These are phyloP conservation scores for Pseudomyrmex concolor DNA, from an alignment of 1,140 invertebrate genomes.

Conservation along the genomic window DNA sequence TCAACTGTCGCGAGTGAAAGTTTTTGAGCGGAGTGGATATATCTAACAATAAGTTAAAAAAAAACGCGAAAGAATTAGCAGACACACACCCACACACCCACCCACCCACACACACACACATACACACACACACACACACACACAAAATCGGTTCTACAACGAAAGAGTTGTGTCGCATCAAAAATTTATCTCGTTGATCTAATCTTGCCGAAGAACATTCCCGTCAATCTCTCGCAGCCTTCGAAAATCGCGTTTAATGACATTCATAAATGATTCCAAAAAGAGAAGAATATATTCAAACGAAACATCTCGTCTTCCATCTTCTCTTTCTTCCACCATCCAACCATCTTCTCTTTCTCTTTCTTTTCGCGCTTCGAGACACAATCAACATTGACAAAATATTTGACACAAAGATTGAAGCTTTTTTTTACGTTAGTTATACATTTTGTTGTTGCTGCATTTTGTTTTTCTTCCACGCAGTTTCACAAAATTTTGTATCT, in stretches of 20 bases:
- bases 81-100: not conserved
- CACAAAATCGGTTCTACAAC: not conserved
- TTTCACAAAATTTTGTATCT: not conserved
- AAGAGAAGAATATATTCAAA: not conserved
- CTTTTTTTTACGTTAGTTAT: slow-evolving; percentile 12
- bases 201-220: slow-evolving; percentile 31
- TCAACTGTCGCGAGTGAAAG: not conserved
- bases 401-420: slow-evolving; percentile 16
- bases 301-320: slow-evolving; percentile 7
- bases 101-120: too few relatives aligned
- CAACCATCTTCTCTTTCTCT: not conserved
- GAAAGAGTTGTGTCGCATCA: slow-evolving; percentile 13
- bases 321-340: not conserved
- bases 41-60: too few relatives aligned
- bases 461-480: not conserved
- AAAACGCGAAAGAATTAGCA: slow-evolving; percentile 33
- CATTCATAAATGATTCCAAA: slow-evolving; percentile 22
- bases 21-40: slow-evolving; percentile 19
- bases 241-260: slow-evolving; percentile 54
- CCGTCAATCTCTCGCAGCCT: slow-evolving; percentile 7
- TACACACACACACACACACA: too few relatives aligned
- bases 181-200: slow-evolving; percentile 55
- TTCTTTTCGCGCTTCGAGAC: not conserved
- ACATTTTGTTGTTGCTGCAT: not conserved
- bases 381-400: slow-evolving; percentile 32